A percentile compares a stretch with the other conserved stretches of the same genome.
phyloP scores from a whole-genome alignment of 2,797 vertebrate species.

The Danio kyathit region DNA sequence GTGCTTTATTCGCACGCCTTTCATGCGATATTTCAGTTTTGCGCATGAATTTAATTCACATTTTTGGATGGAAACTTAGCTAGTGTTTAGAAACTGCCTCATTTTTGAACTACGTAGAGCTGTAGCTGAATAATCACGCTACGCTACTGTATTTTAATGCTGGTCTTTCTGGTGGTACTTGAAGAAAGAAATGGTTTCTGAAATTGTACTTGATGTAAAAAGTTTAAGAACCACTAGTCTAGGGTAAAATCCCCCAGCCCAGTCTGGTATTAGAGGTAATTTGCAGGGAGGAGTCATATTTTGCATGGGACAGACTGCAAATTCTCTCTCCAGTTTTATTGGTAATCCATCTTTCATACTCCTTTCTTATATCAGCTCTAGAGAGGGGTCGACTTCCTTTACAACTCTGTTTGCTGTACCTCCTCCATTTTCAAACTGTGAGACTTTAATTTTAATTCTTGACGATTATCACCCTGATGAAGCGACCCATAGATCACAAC shows the following conservation, averaged over 20 bases:
- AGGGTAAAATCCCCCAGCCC: slow-evolving; percentile 53
- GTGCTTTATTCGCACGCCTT: too few relatives aligned
- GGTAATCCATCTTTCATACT: slow-evolving; percentile 67
- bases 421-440: slow-evolving; percentile 67
- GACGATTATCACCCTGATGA: slow-evolving; percentile 71
- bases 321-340: slow-evolving; percentile 77
- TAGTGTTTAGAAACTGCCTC: too few relatives aligned
- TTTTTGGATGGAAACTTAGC: too few relatives aligned
- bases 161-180: too few relatives aligned
- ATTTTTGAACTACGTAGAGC: too few relatives aligned
- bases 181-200: too few relatives aligned
- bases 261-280: slow-evolving; percentile 73
- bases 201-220: too few relatives aligned
- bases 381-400: slow-evolving; percentile 67
- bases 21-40: too few relatives aligned
- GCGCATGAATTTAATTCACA: too few relatives aligned
- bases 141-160: too few relatives aligned
- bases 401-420: slow-evolving; percentile 60
- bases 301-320: slow-evolving; percentile 71
- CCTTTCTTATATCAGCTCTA: slow-evolving; percentile 60
- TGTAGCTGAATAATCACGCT: too few relatives aligned
- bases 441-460: slow-evolving; percentile 73
- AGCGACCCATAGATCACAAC: slow-evolving; percentile 60
- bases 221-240: too few relatives aligned
- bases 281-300: slow-evolving; percentile 78